phyloP scores from a whole-genome alignment of 2,797 vertebrate species.

The Brachyrhaphis roseni region DNA sequence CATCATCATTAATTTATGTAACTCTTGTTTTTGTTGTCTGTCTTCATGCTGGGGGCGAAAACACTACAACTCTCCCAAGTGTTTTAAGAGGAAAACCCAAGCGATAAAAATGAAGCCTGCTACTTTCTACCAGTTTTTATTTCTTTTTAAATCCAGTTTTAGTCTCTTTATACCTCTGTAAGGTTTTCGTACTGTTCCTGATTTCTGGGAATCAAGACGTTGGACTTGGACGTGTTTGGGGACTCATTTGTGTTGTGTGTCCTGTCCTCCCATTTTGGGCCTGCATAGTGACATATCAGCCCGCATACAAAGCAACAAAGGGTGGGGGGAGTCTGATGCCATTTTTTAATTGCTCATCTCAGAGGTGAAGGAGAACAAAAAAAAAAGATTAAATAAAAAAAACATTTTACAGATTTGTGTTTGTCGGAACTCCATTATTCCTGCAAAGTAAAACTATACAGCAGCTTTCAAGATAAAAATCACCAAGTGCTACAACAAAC shows the following conservation, averaged over 20 bases:
- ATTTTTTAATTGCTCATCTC: slow-evolving; percentile 80
- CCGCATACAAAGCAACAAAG: slow-evolving; percentile 53
- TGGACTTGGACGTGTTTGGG: slow-evolving; percentile 27
- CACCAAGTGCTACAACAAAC: too few relatives aligned
- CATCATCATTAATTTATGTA: slow-evolving; percentile 36
- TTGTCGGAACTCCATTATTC: slow-evolving; percentile 26
- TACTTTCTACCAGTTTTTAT: slow-evolving; percentile 45
- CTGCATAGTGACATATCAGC: slow-evolving; percentile 77
- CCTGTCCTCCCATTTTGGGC: slow-evolving; percentile 66
- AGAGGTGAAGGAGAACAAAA: slow-evolving; percentile 58
- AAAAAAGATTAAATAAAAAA: slow-evolving; percentile 54
- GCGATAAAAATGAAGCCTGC: slow-evolving; percentile 39
- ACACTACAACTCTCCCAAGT: slow-evolving; percentile 20
- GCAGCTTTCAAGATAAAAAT: too few relatives aligned
- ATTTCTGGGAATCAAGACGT: slow-evolving; percentile 38
- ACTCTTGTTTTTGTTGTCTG: slow-evolving; percentile 50
- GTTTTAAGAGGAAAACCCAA: slow-evolving; percentile 28
- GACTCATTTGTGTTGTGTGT: slow-evolving; percentile 58
- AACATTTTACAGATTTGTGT: slow-evolving; percentile 81
- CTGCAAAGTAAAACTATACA: background rate
- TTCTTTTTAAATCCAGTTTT: slow-evolving; percentile 38
- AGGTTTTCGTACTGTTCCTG: slow-evolving; percentile 54
- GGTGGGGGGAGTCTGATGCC: slow-evolving; percentile 38
- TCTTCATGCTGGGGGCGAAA: slow-evolving; percentile 38
- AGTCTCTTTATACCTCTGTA: slow-evolving; percentile 50